phyloP scores from a whole-genome alignment of 2,888 invertebrate species.

The Chrysomela aeneicollis region DNA sequence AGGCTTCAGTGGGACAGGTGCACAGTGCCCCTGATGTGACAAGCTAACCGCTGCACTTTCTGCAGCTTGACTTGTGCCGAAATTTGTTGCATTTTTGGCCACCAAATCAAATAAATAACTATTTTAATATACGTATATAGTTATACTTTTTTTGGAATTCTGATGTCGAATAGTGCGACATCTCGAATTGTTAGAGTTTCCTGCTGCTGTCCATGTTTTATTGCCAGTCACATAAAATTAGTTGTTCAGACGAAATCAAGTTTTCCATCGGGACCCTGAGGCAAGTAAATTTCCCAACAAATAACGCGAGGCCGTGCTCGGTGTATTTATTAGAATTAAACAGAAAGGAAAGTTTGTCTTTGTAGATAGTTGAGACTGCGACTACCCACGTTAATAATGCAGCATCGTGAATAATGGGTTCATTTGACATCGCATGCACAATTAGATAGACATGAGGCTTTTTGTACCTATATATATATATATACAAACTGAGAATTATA shows the following conservation, averaged over 20 bases:
- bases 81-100: too few species aligned
- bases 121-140: too few species aligned
- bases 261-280: background rate
- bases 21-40: too few species aligned
- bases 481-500: too few species aligned
- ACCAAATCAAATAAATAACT: too few species aligned
- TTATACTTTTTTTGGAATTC: too few species aligned
- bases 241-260: conserved; percentile 4
- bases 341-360: conserved; percentile 40
- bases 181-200: background rate
- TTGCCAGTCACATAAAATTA: background rate
- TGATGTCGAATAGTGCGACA: too few species aligned
- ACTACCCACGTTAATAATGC: conserved; percentile 47
- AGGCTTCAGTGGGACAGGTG: too few species aligned
- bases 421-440: conserved; percentile 55
- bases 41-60: too few species aligned
- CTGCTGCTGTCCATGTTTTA: background rate
- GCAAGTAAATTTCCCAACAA: conserved; percentile 5
- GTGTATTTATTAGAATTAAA: conserved; percentile 40
- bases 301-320: conserved; percentile 17
- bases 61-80: too few species aligned
- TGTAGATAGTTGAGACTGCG: conserved; percentile 42
- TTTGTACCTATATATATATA: too few species aligned
- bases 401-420: conserved; percentile 57
- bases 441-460: background rate